These are phyloP conservation scores for Siphamia tubifer DNA, from an alignment of 2,113 vertebrate genomes.

Conservation along the genomic window DNA sequence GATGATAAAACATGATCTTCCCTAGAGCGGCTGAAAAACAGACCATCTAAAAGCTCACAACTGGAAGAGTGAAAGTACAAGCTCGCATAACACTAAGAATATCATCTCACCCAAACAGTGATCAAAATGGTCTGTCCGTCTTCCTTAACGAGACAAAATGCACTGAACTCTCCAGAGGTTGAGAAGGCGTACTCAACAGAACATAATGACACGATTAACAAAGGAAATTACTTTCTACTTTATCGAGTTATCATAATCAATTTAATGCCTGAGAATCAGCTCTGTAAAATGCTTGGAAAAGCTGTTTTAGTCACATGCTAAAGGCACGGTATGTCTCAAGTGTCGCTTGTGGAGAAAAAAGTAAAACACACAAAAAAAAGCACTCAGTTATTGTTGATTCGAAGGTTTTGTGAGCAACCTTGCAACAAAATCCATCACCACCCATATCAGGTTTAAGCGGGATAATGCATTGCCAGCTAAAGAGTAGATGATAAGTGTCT, in stretches of 20 bases:
- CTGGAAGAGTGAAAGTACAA: not conserved
- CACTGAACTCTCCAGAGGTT: not conserved
- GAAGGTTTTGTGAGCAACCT: slow-evolving; percentile 46
- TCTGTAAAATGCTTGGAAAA: not conserved
- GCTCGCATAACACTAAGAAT: not conserved
- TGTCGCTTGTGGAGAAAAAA: slow-evolving; percentile 10
- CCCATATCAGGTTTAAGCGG: slow-evolving; percentile 52
- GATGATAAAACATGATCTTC: slow-evolving; percentile 57
- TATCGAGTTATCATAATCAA: not conserved
- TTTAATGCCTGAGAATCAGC: not conserved
- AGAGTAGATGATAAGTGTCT: slow-evolving; percentile 34
- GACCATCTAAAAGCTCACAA: slow-evolving; percentile 20
- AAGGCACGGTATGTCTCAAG: slow-evolving; percentile 1
- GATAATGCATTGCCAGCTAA: slow-evolving; percentile 62
- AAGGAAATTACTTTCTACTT: not conserved
- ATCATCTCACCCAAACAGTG: not conserved
- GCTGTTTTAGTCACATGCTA: not conserved
- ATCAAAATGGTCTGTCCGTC: not conserved
- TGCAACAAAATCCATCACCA: slow-evolving; percentile 42
- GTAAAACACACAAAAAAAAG: not conserved
- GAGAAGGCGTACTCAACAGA: not conserved
- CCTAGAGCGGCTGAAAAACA: slow-evolving; percentile 13
- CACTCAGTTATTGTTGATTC: slow-evolving; percentile 43
- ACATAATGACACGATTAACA: slow-evolving; percentile 12
- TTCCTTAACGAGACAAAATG: not conserved